Evolutionary conservation across 2,797 vertebrate species (phyloP).

Genomic region (Hydrolagus colliei): DNA sequence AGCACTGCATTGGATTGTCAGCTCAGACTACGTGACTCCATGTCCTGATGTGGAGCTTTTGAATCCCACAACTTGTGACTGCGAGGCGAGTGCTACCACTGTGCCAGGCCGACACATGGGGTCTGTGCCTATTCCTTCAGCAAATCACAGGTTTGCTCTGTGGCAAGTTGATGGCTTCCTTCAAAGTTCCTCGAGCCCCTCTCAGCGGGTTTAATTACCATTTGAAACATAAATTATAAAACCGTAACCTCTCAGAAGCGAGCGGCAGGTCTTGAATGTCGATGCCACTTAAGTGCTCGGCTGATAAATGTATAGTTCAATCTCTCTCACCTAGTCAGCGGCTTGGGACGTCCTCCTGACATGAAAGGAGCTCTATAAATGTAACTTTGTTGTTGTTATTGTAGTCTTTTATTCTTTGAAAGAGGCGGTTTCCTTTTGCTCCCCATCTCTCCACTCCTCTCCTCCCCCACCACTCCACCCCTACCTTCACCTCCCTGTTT

Average conservation of each 20-base stretch:
- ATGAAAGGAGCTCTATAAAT: background rate
- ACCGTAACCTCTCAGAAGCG: background rate
- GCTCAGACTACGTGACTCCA: background rate
- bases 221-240: background rate
- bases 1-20: background rate
- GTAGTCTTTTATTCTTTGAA: background rate
- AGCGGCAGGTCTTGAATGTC: background rate
- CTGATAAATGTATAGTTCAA: background rate
- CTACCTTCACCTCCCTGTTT: background rate
- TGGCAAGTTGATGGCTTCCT: background rate
- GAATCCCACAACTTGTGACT: background rate
- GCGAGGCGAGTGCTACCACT: background rate
- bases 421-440: background rate
- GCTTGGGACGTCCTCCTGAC: too few relatives aligned
- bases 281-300: background rate
- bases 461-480: background rate
- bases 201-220: too few relatives aligned
- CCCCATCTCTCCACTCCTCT: background rate
- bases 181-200: background rate
- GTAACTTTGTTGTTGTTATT: background rate
- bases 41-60: too few relatives aligned
- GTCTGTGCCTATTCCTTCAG: background rate
- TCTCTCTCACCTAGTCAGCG: background rate
- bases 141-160: background rate
- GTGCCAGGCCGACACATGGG: background rate